Conservation (phyloP, 1,140 invertebrate species). For the Tetraneura akinire region DNA sequence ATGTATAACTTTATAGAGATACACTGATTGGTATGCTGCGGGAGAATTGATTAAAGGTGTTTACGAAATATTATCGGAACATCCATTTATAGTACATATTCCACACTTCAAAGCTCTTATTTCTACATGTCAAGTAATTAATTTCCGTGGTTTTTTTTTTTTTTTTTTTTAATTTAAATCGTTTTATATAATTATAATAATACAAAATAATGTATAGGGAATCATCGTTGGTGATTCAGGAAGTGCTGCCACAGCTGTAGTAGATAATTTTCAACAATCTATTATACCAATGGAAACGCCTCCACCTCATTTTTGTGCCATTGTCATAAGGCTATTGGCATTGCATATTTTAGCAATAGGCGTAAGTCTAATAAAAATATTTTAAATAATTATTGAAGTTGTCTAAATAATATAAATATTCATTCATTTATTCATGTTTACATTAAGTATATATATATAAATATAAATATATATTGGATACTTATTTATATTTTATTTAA, state of each 20-base stretch:
- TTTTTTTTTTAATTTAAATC: slow-evolving; percentile 33
- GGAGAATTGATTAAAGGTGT: slow-evolving; percentile 90
- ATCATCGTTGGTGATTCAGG: slow-evolving; percentile 73
- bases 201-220: slow-evolving; percentile 51
- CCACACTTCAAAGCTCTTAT: slow-evolving; percentile 91
- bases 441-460: too few species aligned
- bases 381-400: slow-evolving; percentile 23
- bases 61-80: slow-evolving; percentile 88
- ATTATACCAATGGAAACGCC: slow-evolving; percentile 84
- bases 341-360: slow-evolving; percentile 90
- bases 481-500: too few species aligned
- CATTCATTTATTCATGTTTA: too few species aligned
- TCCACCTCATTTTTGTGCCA: slow-evolving; percentile 92
- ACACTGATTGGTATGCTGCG: slow-evolving; percentile 95
- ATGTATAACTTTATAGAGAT: slow-evolving; percentile 66
- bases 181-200: slow-evolving; percentile 55
- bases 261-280: slow-evolving; percentile 72
- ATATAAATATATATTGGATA: too few species aligned
- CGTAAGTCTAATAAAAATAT: slow-evolving; percentile 61
- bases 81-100: slow-evolving; percentile 95
- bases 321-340: slow-evolving; percentile 88
- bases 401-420: too few species aligned
- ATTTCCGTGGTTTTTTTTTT: slow-evolving; percentile 22
- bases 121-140: slow-evolving; percentile 75
- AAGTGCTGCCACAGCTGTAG: slow-evolving; percentile 64